Conservation (phyloP, 2,113 vertebrate genomes). For the Campylorhamphus procurvoides region DNA sequence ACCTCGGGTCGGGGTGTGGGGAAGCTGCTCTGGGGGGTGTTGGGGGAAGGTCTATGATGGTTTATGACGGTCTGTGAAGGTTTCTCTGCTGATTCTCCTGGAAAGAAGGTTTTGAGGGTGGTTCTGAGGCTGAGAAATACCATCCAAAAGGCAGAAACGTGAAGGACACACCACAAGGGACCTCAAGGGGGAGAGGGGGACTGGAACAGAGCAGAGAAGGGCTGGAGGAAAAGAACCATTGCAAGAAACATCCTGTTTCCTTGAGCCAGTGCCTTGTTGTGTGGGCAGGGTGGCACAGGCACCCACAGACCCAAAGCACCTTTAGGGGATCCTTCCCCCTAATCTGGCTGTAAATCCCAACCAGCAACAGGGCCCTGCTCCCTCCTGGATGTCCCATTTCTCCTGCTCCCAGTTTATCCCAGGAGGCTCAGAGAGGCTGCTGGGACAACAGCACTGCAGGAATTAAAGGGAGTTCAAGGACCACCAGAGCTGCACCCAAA, state of each 20-base stretch:
- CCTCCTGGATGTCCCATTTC: neutral
- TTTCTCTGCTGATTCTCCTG: neutral
- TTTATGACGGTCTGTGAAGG: too few relatives aligned
- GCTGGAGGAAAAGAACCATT: neutral
- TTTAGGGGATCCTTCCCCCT: neutral
- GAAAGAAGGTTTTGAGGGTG: neutral
- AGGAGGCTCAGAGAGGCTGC: neutral
- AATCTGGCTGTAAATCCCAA: neutral
- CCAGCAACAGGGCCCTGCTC: neutral
- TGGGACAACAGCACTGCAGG: too few relatives aligned
- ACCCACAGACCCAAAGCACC: neutral
- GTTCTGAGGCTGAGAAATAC: neutral
- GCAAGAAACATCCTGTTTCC: neutral
- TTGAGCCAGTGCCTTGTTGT: neutral
- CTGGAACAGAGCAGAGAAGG: neutral
- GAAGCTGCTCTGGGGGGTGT: accelerated
- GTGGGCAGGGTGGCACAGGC: neutral
- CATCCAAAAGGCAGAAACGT: neutral
- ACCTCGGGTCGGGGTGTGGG: neutral
- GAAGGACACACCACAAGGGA: neutral
- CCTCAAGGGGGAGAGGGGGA: neutral
- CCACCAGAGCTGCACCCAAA: neutral
- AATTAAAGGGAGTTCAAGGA: neutral
- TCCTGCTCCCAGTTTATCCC: neutral
- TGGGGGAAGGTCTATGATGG: neutral